Percentiles rank a stretch among this genome's conserved stretches.
phyloP scores from a whole-genome alignment of 2,113 vertebrate genomes.

The Grallaria varia region DNA sequence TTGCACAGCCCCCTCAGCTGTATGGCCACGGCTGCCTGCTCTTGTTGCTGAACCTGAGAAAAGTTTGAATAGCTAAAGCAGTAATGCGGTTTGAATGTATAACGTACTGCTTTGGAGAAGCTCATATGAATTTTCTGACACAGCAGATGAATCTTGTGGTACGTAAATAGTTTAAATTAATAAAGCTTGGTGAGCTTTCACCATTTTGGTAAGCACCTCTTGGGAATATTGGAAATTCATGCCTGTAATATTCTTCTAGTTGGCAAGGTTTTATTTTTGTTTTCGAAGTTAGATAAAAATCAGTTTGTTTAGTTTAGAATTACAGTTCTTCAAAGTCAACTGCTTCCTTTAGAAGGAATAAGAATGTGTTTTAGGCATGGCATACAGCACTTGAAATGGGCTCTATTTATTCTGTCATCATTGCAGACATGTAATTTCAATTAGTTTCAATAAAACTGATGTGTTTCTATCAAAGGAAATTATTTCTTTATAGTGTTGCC shows the following conservation, averaged over 20 bases:
- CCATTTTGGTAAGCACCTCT: neutral
- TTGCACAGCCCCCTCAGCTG: neutral
- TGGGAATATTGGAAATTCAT: neutral
- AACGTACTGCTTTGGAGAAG: neutral
- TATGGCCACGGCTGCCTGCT: rapidly evolving
- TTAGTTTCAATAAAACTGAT: neutral
- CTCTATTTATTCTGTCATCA: neutral
- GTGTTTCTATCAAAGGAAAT: neutral
- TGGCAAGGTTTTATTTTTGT: neutral
- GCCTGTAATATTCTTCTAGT: neutral
- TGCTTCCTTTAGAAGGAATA: neutral
- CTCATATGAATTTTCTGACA: neutral
- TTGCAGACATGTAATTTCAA: neutral
- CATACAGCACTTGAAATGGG: neutral
- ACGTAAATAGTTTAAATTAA: neutral
- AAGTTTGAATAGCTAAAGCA: neutral
- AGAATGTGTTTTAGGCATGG: neutral
- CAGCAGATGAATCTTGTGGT: neutral
- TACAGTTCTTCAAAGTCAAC: neutral
- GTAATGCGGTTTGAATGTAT: neutral
- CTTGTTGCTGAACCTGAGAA: neutral
- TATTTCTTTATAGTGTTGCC: neutral
- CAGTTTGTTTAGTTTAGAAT: neutral
- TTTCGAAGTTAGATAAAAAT: neutral
- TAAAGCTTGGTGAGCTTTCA: neutral